Conservation (phyloP, 23 tunicate species). For the Styela plicata region DNA sequence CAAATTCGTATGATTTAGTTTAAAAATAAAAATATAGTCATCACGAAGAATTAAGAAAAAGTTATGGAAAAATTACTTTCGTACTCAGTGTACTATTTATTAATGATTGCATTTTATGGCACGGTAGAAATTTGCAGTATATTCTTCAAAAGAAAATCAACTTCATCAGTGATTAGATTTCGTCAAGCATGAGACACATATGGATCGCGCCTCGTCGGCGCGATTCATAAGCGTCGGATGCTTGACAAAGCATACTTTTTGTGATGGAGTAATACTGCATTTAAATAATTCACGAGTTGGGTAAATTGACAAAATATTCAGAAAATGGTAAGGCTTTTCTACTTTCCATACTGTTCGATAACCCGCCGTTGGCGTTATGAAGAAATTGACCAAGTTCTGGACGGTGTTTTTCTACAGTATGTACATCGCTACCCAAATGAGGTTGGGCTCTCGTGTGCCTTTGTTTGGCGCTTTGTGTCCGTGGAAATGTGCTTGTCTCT, state of each 20-base stretch:
- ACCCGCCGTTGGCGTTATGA: not conserved
- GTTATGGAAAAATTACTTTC: too few relatives aligned
- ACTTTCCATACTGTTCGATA: slow-evolving; percentile 7
- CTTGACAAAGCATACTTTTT: too few relatives aligned
- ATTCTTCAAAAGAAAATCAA: too few relatives aligned
- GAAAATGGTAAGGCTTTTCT: slow-evolving; percentile 59
- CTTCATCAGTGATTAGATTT: too few relatives aligned
- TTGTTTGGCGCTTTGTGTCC: slow-evolving; percentile 51
- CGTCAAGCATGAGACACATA: too few relatives aligned
- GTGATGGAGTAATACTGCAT: too few relatives aligned
- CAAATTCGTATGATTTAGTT: too few relatives aligned
- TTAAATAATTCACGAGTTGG: slow-evolving; percentile 21
- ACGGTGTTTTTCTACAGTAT: slow-evolving; percentile 55
- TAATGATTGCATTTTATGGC: not conserved
- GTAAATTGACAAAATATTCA: slow-evolving; percentile 75
- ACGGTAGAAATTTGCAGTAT: not conserved
- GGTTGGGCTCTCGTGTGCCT: slow-evolving; percentile 76
- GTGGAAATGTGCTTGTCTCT: slow-evolving; percentile 66
- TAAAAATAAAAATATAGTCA: too few relatives aligned
- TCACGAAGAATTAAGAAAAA: too few relatives aligned
- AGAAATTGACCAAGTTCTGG: slow-evolving; percentile 55
- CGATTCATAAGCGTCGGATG: too few relatives aligned
- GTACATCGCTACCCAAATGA: slow-evolving; percentile 51
- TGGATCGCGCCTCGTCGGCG: too few relatives aligned
- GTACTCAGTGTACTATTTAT: too few relatives aligned